A percentile compares a stretch with the other conserved stretches of the same genome.
phyloP scores from a whole-genome alignment of 1,140 invertebrate species.

The Nasonia vitripennis region DNA sequence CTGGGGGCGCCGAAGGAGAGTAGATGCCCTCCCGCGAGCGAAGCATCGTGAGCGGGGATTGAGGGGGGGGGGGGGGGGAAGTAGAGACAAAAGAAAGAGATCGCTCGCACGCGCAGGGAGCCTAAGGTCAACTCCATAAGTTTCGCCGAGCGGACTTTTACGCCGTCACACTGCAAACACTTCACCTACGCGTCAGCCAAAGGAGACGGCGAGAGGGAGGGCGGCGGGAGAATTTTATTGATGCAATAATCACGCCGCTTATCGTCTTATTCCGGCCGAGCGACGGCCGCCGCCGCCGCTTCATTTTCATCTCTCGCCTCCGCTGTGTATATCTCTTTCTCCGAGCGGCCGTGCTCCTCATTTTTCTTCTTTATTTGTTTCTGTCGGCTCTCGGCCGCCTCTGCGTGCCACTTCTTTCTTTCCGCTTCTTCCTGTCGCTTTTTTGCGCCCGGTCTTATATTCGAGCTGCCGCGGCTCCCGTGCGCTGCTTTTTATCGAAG shows the following conservation, averaged over 20 bases:
- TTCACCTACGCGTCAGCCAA: slow-evolving; percentile 30
- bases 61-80: too few relatives aligned
- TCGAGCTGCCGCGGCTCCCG: neutral
- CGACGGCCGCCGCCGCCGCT: neutral
- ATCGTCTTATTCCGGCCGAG: slow-evolving; percentile 38
- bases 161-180: slow-evolving; percentile 47
- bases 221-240: slow-evolving; percentile 23
- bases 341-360: neutral
- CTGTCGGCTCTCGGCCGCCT: neutral
- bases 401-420: neutral
- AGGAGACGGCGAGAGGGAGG: neutral
- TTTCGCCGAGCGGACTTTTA: slow-evolving; percentile 44
- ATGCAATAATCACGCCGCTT: slow-evolving; percentile 48
- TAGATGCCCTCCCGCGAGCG: neutral
- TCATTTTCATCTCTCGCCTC: slow-evolving; percentile 40
- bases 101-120: neutral
- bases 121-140: slow-evolving; percentile 50
- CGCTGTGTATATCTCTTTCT: neutral
- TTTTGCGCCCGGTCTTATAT: neutral
- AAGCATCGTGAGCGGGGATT: neutral
- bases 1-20: neutral
- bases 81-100: slow-evolving; percentile 9
- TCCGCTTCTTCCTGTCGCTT: slow-evolving; percentile 2
- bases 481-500: slow-evolving; percentile 11
- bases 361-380: slow-evolving; percentile 30